These are phyloP conservation scores for Nibea albiflora DNA, from an alignment of 2,113 vertebrate species.

Conservation along the genomic window DNA sequence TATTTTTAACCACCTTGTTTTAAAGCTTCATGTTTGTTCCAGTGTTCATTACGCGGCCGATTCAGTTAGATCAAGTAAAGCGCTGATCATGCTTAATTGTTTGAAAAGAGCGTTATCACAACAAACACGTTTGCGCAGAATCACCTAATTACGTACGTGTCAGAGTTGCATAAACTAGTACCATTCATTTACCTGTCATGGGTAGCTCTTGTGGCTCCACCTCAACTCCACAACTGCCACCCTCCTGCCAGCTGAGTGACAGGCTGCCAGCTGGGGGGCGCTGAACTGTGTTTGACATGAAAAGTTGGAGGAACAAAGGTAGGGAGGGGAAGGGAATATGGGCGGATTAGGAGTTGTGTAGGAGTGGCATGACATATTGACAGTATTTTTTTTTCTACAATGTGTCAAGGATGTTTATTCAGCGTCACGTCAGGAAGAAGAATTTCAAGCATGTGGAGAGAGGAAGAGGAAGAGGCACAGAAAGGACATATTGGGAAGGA, in stretches of 20 bases:
- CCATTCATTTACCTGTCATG: constrained; percentile 71
- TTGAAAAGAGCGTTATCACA: constrained; percentile 39
- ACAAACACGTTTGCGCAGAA: constrained; percentile 42
- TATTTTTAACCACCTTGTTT: not conserved
- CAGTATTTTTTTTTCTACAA: constrained; percentile 32
- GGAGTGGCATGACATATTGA: constrained; percentile 47
- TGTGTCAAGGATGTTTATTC: constrained; percentile 53
- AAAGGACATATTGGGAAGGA: not conserved
- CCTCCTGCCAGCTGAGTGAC: constrained; percentile 58
- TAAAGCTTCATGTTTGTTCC: not conserved
- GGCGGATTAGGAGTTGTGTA: constrained; percentile 45
- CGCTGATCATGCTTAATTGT: constrained; percentile 48
- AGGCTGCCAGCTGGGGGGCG: constrained; percentile 53
- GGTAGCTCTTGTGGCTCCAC: constrained; percentile 33
- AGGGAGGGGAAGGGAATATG: constrained; percentile 19
- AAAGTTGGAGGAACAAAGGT: constrained; percentile 34
- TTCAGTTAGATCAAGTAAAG: constrained; percentile 20
- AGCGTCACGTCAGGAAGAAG: constrained; percentile 25
- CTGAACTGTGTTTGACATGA: constrained; percentile 57
- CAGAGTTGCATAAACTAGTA: constrained; percentile 34
- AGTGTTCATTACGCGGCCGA: constrained; percentile 14
- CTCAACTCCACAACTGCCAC: constrained; percentile 18
- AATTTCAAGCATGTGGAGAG: constrained; percentile 24
- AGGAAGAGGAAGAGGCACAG: not conserved
- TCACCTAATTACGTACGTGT: constrained; percentile 58